phyloP scores from a whole-genome alignment of 2,113 vertebrate species.

The Anoplopoma fimbria region DNA sequence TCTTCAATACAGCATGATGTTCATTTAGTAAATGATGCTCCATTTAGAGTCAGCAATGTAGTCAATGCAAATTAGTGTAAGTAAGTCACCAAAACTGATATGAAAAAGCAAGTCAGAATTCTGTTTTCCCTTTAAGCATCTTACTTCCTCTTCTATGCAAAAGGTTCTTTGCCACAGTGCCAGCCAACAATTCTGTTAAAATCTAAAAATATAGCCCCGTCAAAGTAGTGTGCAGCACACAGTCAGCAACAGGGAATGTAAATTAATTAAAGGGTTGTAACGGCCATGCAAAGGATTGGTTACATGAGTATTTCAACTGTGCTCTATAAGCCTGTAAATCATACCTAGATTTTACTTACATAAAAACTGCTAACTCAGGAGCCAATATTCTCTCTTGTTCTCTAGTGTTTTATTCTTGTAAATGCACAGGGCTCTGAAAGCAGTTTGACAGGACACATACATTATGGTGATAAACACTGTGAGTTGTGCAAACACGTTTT shows the following conservation, averaged over 20 bases:
- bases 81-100: not conserved
- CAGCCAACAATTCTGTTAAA: not conserved
- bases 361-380: constrained; percentile 34
- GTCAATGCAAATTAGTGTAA: no score
- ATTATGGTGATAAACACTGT: constrained; percentile 50
- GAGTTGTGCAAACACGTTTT: constrained; percentile 46
- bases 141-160: no score
- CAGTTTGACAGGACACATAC: constrained; percentile 30
- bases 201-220: not conserved
- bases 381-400: constrained; percentile 49
- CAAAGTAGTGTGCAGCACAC: not conserved
- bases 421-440: constrained; percentile 18
- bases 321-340: constrained; percentile 35
- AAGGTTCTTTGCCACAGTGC: no score
- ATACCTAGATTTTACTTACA: constrained; percentile 13
- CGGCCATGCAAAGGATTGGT: not conserved
- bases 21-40: not conserved
- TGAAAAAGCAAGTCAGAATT: not conserved
- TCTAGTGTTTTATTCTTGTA: constrained; percentile 38
- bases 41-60: not conserved
- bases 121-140: constrained; percentile 1
- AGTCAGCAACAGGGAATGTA: not conserved
- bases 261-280: not conserved
- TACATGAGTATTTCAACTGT: constrained; percentile 19
- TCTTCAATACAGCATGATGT: not conserved